Conservation (phyloP, 2,888 invertebrate species). For the Andrena bicolor region DNA sequence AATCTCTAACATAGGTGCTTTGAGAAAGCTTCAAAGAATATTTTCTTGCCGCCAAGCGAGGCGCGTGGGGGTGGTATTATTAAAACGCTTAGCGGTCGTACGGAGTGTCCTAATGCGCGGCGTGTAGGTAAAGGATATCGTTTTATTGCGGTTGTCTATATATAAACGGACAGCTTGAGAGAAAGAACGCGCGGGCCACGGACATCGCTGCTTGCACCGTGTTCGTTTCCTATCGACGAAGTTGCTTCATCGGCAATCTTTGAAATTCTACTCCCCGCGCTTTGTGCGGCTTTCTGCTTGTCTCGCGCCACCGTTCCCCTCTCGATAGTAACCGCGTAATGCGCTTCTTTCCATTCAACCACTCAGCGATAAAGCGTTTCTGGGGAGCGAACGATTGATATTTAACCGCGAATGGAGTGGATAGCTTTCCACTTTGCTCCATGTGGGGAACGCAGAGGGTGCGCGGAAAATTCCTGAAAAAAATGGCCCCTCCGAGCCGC, state of each 20-base stretch:
- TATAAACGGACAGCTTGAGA: constrained; percentile 51
- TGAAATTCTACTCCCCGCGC: not conserved
- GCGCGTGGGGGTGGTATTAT: not conserved
- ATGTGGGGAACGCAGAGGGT: not conserved
- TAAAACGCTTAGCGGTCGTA: constrained; percentile 5
- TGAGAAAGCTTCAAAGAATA: constrained; percentile 15
- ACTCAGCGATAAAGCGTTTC: constrained; percentile 16
- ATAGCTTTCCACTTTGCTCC: constrained; percentile 29
- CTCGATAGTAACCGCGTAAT: not conserved
- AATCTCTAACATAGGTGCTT: not conserved
- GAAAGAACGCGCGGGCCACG: constrained; percentile 46
- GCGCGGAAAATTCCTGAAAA: constrained; percentile 23
- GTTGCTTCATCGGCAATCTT: constrained; percentile 39
- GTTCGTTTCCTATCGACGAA: constrained; percentile 11
- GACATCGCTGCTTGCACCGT: constrained; percentile 37
- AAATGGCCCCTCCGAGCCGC: constrained; percentile 13
- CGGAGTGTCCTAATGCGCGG: constrained; percentile 33
- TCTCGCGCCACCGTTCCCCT: too few species aligned
- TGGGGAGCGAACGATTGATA: constrained; percentile 36
- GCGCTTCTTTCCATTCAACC: constrained; percentile 4
- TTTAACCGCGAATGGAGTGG: constrained; percentile 30
- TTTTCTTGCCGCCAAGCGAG: not conserved
- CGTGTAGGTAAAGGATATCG: constrained; percentile 27
- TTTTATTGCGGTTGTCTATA: constrained; percentile 52
- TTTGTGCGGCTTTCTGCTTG: not conserved